Evolutionary conservation across 2,888 invertebrate species (phyloP).

Genomic region (Norana najaformis): DNA sequence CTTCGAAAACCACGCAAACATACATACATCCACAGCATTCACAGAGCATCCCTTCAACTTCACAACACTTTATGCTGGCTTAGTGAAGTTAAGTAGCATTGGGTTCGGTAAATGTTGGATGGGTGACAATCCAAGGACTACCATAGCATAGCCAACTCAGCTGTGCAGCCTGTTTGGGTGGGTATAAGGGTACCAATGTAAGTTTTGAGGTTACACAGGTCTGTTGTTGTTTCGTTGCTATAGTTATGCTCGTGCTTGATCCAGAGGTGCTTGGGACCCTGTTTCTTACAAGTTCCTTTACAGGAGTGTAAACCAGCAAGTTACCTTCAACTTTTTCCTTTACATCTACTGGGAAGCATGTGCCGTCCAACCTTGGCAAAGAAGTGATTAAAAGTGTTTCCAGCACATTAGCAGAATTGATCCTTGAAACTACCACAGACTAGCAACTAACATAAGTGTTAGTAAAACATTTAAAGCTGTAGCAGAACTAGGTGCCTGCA

Average conservation of each 20-base stretch:
- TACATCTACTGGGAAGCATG: not conserved
- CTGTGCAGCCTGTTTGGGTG: not conserved
- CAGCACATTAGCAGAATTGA: not conserved
- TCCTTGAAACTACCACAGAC: not conserved
- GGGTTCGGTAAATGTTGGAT: not conserved
- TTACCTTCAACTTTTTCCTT: too few species aligned
- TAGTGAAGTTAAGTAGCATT: not conserved
- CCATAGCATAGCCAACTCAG: not conserved
- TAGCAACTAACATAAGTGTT: too few species aligned
- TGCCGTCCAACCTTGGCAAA: too few species aligned
- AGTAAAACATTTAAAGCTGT: too few species aligned
- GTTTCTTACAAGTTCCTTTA: not conserved
- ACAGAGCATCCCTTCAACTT: not conserved
- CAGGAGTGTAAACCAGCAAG: not conserved
- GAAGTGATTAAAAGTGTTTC: not conserved
- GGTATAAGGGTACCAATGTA: not conserved
- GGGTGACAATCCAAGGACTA: not conserved
- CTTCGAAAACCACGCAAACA: not conserved
- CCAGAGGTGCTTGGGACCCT: not conserved
- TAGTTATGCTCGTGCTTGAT: not conserved
- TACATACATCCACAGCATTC: not conserved
- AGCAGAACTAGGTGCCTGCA: too few species aligned
- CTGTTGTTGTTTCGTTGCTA: not conserved
- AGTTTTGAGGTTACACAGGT: not conserved
- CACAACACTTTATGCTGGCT: too few species aligned